Conservation (phyloP, 2,888 invertebrate genomes). For the Trissoscelio sp. region DNA sequence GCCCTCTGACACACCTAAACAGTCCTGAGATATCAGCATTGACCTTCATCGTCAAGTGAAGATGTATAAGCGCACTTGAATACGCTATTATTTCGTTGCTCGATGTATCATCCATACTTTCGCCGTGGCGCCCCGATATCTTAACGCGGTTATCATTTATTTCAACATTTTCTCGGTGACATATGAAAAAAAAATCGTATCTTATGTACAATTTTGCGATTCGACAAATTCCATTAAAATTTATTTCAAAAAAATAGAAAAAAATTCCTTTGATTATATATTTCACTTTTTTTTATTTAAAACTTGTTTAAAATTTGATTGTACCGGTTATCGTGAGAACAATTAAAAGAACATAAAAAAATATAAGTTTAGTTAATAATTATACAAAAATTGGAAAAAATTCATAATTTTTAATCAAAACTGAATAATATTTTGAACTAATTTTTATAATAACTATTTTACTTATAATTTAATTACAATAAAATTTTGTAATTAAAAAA, state of each 20-base stretch:
- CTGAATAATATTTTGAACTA: too few species aligned
- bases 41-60: constrained; percentile 63
- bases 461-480: too few species aligned
- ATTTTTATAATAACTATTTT: too few species aligned
- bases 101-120: constrained; percentile 13
- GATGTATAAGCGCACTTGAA: constrained; percentile 12
- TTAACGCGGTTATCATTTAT: not conserved
- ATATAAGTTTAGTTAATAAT: too few species aligned
- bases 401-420: too few species aligned
- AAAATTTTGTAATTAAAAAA: too few species aligned
- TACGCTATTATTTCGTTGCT: constrained; percentile 22
- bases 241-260: not conserved
- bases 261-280: too few species aligned
- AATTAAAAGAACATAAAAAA: too few species aligned
- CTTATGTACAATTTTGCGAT: constrained; percentile 27
- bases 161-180: constrained; percentile 39
- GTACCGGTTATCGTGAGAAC: too few species aligned
- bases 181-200: constrained; percentile 23
- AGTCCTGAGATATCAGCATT: constrained; percentile 66
- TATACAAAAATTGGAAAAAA: too few species aligned
- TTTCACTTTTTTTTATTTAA: not conserved
- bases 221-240: not conserved
- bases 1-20: constrained; percentile 68
- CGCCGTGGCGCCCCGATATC: constrained; percentile 20
- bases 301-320: too few species aligned